Conservation (phyloP, 1,140 invertebrate species). For the Teleogryllus occipitalis region DNA sequence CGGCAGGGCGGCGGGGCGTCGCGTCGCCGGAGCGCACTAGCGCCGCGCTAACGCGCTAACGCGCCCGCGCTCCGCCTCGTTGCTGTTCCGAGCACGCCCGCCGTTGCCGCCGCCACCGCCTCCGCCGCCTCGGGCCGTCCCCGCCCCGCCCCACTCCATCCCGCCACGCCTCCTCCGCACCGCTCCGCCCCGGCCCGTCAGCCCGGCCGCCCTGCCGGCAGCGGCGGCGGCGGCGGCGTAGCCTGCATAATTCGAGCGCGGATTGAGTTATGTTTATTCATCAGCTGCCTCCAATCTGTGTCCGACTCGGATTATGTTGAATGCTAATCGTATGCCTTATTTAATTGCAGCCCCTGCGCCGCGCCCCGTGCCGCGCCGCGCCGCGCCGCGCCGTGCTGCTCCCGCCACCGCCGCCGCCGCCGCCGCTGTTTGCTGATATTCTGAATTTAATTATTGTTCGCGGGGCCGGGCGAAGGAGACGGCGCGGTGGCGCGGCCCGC, state of each 20-base stretch:
- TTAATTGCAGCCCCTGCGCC: neutral
- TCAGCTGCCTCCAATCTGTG: neutral
- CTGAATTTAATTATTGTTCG: neutral
- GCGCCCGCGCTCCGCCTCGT: neutral
- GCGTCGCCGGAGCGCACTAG: no score
- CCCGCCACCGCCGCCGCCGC: no score
- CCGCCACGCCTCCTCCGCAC: neutral
- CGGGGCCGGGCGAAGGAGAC: no score
- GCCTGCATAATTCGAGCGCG: slow-evolving; percentile 13
- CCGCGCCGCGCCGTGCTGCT: no score
- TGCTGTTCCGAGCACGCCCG: neutral
- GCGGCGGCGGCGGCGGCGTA: no score
- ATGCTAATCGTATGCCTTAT: neutral
- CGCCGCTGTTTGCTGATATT: neutral
- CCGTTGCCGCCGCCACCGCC: no score
- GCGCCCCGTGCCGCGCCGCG: no score
- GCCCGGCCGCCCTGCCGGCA: no score
- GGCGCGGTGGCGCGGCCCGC: no score
- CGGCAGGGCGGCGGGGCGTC: no score
- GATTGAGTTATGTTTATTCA: slow-evolving; percentile 19
- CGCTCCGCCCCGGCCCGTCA: no score
- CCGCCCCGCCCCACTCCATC: neutral
- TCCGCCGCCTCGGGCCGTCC: neutral
- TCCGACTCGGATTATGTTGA: slow-evolving; percentile 3
- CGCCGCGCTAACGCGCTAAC: neutral